phyloP scores from a whole-genome alignment of 2,797 vertebrate genomes.

The Thalassophryne amazonica region DNA sequence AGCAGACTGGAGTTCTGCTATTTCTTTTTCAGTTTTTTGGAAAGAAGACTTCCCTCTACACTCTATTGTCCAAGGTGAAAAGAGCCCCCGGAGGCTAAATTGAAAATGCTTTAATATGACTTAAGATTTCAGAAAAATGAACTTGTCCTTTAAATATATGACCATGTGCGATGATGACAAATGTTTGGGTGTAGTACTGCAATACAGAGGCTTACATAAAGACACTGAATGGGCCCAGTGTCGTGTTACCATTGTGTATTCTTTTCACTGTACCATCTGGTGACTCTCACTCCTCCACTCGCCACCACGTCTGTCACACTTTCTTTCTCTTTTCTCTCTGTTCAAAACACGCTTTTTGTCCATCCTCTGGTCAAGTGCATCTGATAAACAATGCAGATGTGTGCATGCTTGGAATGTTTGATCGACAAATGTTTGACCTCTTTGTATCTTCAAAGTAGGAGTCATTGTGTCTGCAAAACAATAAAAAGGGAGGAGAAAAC shows the following conservation, averaged over 20 bases:
- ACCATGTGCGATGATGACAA: too few species aligned
- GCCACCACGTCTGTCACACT: conserved; percentile 13
- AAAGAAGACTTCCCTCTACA: too few species aligned
- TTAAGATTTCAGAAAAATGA: too few species aligned
- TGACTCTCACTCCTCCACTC: conserved; percentile 34
- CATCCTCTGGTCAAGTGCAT: conserved; percentile 1
- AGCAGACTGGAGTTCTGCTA: too few species aligned
- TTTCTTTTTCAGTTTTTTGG: too few species aligned
- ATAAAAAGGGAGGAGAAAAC: background rate
- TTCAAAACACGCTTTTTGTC: conserved; percentile 1
- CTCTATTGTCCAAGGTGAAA: too few species aligned
- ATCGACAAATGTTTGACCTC: conserved; percentile 8
- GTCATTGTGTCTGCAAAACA: conserved; percentile 37
- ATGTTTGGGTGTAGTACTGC: conserved; percentile 1
- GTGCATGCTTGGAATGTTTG: conserved; percentile 12
- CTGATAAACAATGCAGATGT: conserved; percentile 23
- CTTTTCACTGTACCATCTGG: conserved; percentile 71
- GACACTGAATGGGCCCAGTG: conserved; percentile 49
- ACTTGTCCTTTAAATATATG: too few species aligned
- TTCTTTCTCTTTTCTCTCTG: conserved; percentile 31
- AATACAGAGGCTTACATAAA: conserved; percentile 41
- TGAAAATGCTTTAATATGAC: too few species aligned
- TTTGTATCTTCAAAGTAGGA: conserved; percentile 42
- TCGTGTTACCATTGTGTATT: conserved; percentile 67
- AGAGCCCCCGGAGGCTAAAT: too few species aligned